phyloP scores from a whole-genome alignment of 2,113 vertebrate species.

The Ageneiosus marmoratus region DNA sequence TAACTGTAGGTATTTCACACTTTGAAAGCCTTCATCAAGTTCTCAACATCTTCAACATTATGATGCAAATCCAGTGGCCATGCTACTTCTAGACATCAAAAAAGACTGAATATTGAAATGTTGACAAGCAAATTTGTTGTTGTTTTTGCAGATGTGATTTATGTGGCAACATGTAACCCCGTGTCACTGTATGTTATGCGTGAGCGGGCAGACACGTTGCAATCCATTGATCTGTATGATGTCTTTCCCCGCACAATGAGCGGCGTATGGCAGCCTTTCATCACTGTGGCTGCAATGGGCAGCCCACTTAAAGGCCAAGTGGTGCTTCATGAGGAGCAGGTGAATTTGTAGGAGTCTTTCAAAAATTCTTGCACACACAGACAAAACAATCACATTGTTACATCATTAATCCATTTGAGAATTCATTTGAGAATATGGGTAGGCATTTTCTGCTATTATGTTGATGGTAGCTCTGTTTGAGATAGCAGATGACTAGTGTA shows the following conservation, averaged over 20 bases:
- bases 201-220: slow-evolving; percentile 69
- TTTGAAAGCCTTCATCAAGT: background rate
- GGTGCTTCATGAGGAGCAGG: slow-evolving; percentile 94
- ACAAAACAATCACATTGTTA: background rate
- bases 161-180: slow-evolving; percentile 87
- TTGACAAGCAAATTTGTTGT: background rate
- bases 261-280: slow-evolving; percentile 87
- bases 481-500: background rate
- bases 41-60: background rate
- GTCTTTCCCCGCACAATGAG: slow-evolving; percentile 85
- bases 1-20: background rate
- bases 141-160: slow-evolving; percentile 71
- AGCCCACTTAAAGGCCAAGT: slow-evolving; percentile 86
- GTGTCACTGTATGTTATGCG: slow-evolving; percentile 86
- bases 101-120: background rate
- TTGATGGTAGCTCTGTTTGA: background rate
- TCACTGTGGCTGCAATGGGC: slow-evolving; percentile 84
- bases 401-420: background rate
- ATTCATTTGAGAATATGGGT: background rate
- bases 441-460: background rate
- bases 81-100: background rate
- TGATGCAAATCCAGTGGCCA: background rate
- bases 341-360: slow-evolving; percentile 53
- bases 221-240: slow-evolving; percentile 85
- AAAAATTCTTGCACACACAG: background rate